Evolutionary conservation across 2,797 vertebrate genomes (phyloP).

Genomic region (Pygocentrus nattereri): DNA sequence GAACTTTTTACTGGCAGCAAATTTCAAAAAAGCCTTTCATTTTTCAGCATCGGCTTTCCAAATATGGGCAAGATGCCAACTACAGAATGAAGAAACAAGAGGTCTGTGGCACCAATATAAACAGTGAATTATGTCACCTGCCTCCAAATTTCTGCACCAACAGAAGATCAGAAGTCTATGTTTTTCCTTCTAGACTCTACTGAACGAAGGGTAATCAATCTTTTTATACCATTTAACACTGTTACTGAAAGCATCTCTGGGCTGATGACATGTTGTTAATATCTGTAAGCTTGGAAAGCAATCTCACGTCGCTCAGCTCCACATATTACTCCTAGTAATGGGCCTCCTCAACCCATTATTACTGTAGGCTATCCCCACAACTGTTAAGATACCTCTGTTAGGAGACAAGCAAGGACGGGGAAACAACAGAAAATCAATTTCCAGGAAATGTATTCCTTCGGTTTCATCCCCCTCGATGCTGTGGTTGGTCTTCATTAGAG

Average conservation of each 20-base stretch:
- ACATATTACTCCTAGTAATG: slow-evolving; percentile 29
- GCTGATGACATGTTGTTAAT: neutral
- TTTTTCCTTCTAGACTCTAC: neutral
- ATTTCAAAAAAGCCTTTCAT: too few species aligned
- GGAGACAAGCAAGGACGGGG: slow-evolving; percentile 27
- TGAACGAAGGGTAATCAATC: neutral
- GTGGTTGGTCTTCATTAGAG: slow-evolving; percentile 66
- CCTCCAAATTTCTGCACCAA: neutral
- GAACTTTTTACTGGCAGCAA: too few species aligned
- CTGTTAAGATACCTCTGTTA: slow-evolving; percentile 16
- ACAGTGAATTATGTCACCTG: neutral
- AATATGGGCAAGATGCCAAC: too few species aligned
- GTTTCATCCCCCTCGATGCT: slow-evolving; percentile 56
- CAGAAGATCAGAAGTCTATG: neutral
- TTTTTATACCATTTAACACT: neutral
- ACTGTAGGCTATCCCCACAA: neutral
- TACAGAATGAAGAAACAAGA: too few species aligned
- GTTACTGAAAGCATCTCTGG: slow-evolving; percentile 19
- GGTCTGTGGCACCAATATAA: neutral
- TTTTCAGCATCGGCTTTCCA: too few species aligned
- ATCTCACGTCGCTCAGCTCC: slow-evolving; percentile 19
- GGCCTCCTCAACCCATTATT: neutral
- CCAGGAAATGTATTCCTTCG: slow-evolving; percentile 56
- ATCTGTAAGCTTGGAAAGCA: slow-evolving; percentile 18
- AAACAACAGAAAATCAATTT: slow-evolving; percentile 61